Percentiles rank a stretch among this genome's conserved stretches.
Evolutionary conservation across 2,113 vertebrate genomes (phyloP).

Genomic region (Maccullochella peelii): DNA sequence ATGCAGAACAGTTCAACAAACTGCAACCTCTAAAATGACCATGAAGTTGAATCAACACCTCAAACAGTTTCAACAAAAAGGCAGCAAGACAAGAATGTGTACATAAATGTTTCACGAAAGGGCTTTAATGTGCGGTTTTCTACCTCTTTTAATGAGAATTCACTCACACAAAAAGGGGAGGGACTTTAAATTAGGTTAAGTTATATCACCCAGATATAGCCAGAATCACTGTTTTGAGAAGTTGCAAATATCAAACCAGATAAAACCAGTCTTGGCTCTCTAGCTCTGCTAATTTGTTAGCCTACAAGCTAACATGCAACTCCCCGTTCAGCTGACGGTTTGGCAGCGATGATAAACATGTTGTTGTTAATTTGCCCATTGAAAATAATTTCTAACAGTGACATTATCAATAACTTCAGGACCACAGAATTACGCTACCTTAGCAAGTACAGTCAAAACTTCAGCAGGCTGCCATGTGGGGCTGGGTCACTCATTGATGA

Average conservation of each 20-base stretch:
- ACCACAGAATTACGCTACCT: slow-evolving; percentile 22
- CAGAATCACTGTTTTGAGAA: not conserved
- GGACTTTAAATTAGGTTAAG: not conserved
- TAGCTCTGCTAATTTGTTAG: slow-evolving; percentile 35
- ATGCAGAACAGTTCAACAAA: not conserved
- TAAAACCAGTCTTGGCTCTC: not conserved
- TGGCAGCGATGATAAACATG: not conserved
- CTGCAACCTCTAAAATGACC: not conserved
- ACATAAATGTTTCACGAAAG: not conserved
- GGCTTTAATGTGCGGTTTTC: not conserved
- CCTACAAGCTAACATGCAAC: slow-evolving; percentile 4
- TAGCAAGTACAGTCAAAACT: not conserved
- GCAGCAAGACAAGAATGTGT: too few relatives aligned
- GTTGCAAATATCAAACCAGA: not conserved
- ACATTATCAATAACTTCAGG: not conserved
- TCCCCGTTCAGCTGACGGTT: not conserved
- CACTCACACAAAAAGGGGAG: not conserved
- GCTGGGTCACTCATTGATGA: slow-evolving; percentile 47
- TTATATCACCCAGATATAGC: not conserved
- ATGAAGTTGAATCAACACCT: too few relatives aligned
- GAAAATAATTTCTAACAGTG: rapidly evolving
- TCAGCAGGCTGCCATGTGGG: slow-evolving; percentile 56
- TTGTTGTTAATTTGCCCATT: rapidly evolving
- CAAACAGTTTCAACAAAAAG: too few relatives aligned
- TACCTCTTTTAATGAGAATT: not conserved